Percentiles rank a stretch among this genome's conserved stretches.
phyloP scores from a whole-genome alignment of 2,113 vertebrate species.

The Salminus brasiliensis region DNA sequence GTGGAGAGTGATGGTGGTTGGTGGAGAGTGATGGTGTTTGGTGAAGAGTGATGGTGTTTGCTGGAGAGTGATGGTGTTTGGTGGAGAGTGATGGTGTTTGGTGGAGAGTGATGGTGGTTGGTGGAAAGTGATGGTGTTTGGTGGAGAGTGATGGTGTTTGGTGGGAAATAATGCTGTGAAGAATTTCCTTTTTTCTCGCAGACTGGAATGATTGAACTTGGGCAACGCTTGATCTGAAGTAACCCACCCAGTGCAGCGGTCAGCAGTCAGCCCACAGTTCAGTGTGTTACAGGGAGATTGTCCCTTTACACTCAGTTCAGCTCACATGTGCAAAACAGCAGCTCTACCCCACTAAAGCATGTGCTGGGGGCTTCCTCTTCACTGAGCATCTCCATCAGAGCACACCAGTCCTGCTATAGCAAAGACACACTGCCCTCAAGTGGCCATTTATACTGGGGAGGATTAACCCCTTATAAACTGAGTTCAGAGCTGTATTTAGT shows the following conservation, averaged over 20 bases:
- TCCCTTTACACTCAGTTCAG: background rate
- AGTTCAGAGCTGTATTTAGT: background rate
- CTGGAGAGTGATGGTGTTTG: too few relatives aligned
- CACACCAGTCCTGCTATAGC: background rate
- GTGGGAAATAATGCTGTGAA: too few relatives aligned
- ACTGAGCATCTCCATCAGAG: background rate
- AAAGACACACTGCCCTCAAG: constrained; percentile 41
- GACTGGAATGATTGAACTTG: background rate
- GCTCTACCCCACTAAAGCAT: background rate
- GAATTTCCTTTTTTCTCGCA: too few relatives aligned
- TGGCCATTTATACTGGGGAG: background rate
- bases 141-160: too few relatives aligned
- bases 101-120: too few relatives aligned
- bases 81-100: too few relatives aligned
- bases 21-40: too few relatives aligned
- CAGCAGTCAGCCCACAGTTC: background rate
- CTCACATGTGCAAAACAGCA: background rate
- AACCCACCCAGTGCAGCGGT: background rate
- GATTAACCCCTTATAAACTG: background rate
- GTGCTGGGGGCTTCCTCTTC: background rate
- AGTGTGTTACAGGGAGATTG: background rate
- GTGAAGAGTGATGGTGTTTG: too few relatives aligned
- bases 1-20: too few relatives aligned
- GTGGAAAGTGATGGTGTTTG: too few relatives aligned
- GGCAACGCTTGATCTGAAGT: background rate